Evolutionary conservation across 2,797 vertebrate species (phyloP).

Genomic region (Phataginus tricuspis): DNA sequence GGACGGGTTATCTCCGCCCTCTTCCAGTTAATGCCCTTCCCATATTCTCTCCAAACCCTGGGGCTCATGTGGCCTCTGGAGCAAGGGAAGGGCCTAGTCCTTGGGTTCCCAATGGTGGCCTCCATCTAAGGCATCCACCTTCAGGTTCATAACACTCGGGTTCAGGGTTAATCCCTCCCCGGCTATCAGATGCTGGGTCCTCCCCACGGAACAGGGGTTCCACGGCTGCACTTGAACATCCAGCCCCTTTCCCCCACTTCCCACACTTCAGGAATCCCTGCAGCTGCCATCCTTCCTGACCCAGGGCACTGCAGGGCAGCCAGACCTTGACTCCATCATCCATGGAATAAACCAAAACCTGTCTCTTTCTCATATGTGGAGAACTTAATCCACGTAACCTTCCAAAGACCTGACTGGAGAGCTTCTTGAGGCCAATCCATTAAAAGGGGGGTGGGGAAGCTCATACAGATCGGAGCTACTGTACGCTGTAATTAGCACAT

Average conservation of each 20-base stretch:
- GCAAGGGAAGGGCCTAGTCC: background rate
- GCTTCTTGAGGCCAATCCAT: background rate
- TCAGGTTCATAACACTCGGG: accelerated
- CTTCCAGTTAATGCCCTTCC: background rate
- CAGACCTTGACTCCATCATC: background rate
- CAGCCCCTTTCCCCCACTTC: background rate
- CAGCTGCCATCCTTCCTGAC: background rate
- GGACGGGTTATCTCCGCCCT: background rate
- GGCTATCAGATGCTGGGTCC: background rate
- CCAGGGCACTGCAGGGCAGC: background rate
- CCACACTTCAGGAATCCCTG: background rate
- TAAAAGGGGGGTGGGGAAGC: background rate
- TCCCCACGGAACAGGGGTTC: background rate
- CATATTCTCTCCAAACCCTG: background rate
- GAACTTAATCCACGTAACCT: background rate
- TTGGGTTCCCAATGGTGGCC: accelerated
- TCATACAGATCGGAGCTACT: too few relatives aligned
- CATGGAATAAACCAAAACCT: background rate
- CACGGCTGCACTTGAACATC: background rate
- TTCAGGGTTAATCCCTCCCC: background rate
- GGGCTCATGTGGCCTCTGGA: background rate
- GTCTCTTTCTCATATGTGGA: background rate
- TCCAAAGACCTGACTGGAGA: background rate
- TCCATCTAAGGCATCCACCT: too few relatives aligned
- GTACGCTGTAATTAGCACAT: background rate